Percentiles rank a stretch among this genome's conserved stretches.
phyloP scores from a whole-genome alignment of 2,113 vertebrate genomes.

The Papio anubis region DNA sequence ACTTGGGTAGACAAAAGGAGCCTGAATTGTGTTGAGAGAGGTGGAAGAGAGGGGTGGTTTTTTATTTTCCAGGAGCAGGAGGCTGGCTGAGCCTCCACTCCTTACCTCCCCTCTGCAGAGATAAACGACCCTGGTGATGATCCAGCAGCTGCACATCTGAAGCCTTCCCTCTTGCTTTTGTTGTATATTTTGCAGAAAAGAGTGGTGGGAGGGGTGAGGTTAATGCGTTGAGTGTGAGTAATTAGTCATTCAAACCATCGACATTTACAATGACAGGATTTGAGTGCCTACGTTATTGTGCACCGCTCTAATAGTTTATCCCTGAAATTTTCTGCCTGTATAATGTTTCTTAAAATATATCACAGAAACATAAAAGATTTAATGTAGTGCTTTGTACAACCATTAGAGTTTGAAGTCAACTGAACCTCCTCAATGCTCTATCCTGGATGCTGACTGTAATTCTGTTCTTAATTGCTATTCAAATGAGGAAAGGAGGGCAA shows the following conservation, averaged over 20 bases:
- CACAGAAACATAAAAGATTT: slow-evolving; percentile 76
- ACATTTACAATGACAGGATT: slow-evolving; percentile 75
- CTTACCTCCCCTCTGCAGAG: background rate
- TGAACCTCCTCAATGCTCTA: slow-evolving; percentile 68
- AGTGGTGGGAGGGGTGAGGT: slow-evolving; percentile 65
- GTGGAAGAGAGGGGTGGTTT: background rate
- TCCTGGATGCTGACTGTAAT: slow-evolving; percentile 65
- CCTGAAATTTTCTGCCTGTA: slow-evolving; percentile 76
- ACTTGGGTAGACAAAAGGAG: background rate
- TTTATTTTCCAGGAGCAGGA: background rate
- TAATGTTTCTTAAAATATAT: slow-evolving; percentile 81
- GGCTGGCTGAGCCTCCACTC: background rate
- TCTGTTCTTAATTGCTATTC: slow-evolving; percentile 61
- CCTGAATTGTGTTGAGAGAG: background rate
- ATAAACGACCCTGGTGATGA: slow-evolving; percentile 41
- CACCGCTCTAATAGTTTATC: slow-evolving; percentile 70
- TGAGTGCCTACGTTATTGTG: slow-evolving; percentile 73
- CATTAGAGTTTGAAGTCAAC: slow-evolving; percentile 77
- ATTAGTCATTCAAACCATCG: slow-evolving; percentile 75
- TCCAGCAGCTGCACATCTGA: slow-evolving; percentile 61
- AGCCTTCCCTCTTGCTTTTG: slow-evolving; percentile 63
- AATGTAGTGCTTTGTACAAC: slow-evolving; percentile 75
- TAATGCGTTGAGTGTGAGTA: slow-evolving; percentile 73
- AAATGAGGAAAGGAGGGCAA: slow-evolving; percentile 32
- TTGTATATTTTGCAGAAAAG: slow-evolving; percentile 63